Percentiles rank a stretch among this genome's conserved stretches.
Evolutionary conservation across 2,797 vertebrate genomes (phyloP).

Genomic region (Triplophysa yarkandensis): DNA sequence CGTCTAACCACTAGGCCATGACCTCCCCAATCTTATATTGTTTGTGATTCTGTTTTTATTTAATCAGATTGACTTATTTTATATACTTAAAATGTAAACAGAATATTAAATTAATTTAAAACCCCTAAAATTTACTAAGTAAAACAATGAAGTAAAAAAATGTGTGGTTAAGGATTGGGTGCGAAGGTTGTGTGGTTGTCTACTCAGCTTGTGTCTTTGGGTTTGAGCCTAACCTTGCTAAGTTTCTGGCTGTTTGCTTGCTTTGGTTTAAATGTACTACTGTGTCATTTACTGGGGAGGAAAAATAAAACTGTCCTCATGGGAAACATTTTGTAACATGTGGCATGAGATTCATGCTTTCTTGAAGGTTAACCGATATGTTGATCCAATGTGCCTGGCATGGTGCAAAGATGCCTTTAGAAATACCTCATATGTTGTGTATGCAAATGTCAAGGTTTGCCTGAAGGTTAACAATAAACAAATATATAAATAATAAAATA

Average conservation of each 20-base stretch:
- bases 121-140: too few relatives aligned
- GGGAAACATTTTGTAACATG: conserved; percentile 62
- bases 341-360: conserved; percentile 72
- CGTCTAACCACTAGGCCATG: too few relatives aligned
- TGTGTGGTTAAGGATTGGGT: not conserved
- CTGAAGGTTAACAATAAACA: conserved; percentile 69
- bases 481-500: conserved; percentile 16
- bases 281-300: not conserved
- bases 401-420: conserved; percentile 74
- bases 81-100: too few relatives aligned
- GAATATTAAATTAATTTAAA: too few relatives aligned
- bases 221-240: not conserved
- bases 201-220: conserved; percentile 18
- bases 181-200: conserved; percentile 3
- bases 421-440: conserved; percentile 74
- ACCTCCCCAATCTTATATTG: too few relatives aligned
- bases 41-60: too few relatives aligned
- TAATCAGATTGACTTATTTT: too few relatives aligned
- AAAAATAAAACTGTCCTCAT: not conserved
- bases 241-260: not conserved
- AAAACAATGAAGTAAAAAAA: too few relatives aligned
- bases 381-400: conserved; percentile 78
- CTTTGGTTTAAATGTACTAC: not conserved
- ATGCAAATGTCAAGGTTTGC: conserved; percentile 78
- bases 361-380: conserved; percentile 78